Base-by-base conservation (phyloP, 2,113 vertebrate genomes). In the Mobula hypostoma region DNA sequence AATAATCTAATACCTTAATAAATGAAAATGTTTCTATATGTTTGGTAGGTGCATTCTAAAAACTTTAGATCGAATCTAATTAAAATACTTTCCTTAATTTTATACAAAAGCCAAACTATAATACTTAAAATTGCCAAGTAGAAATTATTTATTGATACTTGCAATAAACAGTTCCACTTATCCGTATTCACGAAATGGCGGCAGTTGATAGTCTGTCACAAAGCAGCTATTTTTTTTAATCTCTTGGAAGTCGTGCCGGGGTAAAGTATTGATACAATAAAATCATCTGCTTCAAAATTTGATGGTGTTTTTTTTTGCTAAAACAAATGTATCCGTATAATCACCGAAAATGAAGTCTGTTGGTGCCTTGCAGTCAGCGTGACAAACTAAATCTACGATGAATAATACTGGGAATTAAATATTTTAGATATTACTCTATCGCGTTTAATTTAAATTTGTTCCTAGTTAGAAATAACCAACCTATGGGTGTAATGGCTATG, bases 211-310 rank as follows among this genome's bases (percentile, higher is more conserved):
- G 72, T 36, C 91, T 93, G 91, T 36, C 36, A 93, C 70, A 56
- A 24, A 93, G 91, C 91, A 93, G 91, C 91, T 70, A 93, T 93
- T 93, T 93, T 74, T 48, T 90, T 93, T 76, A 93, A 93, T 93
- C 91, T 70, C 91, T 93, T 76, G 27, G 40, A 93, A 93, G 40
- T 93, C 91, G 36, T 74, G 91, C 36, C 91, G 74, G 91, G 61
- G 90, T 93, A 40, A 74, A 27, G 91, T 93, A 93, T 93, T 74
- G 90, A 92, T 92, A 92, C 90, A 76, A 93, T 74, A 93, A 93
- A 93, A 74, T 93, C 36, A 93, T 72, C 70, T 48, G 36, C 91
- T 70, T 74, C 21, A 56, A 68, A 93, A 93, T 76, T 48, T 68
- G 40, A 93, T 93, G 29, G 61, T 32, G 27, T 74, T 93, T 74